phyloP scores from a whole-genome alignment of 2,113 vertebrate genomes.

The Geococcyx californianus region DNA sequence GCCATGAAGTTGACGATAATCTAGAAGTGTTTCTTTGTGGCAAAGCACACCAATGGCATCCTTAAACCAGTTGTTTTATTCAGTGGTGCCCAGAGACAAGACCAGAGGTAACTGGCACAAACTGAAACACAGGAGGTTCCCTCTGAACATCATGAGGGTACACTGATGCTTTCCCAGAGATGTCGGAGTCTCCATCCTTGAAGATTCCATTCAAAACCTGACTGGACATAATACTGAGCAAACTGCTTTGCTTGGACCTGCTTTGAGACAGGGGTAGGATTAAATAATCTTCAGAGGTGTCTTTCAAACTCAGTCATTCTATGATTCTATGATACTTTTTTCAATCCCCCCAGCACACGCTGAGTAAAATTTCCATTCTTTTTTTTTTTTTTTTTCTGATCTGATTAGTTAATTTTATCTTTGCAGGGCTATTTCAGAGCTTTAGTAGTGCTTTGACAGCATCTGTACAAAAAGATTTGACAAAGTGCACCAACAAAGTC shows the following conservation, averaged over 20 bases:
- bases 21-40: neutral
- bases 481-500: neutral
- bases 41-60: neutral
- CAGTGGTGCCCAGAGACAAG: neutral
- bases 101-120: neutral
- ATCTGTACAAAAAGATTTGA: neutral
- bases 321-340: neutral
- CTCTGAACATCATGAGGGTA: neutral
- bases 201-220: neutral
- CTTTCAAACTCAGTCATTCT: neutral
- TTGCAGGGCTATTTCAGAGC: neutral
- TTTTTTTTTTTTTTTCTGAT: neutral
- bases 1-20: neutral
- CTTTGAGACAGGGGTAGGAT: neutral
- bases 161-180: neutral
- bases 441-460: neutral
- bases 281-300: neutral
- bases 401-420: neutral
- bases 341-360: neutral
- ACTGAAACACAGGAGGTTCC: neutral
- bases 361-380: neutral
- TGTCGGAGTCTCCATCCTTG: neutral
- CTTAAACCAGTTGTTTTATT: neutral
- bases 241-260: neutral
- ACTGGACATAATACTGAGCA: neutral